A percentile compares a stretch with the other conserved stretches of the same genome.
Evolutionary conservation across 2,797 vertebrate species (phyloP).

Genomic region (Oreortyx pictus): DNA sequence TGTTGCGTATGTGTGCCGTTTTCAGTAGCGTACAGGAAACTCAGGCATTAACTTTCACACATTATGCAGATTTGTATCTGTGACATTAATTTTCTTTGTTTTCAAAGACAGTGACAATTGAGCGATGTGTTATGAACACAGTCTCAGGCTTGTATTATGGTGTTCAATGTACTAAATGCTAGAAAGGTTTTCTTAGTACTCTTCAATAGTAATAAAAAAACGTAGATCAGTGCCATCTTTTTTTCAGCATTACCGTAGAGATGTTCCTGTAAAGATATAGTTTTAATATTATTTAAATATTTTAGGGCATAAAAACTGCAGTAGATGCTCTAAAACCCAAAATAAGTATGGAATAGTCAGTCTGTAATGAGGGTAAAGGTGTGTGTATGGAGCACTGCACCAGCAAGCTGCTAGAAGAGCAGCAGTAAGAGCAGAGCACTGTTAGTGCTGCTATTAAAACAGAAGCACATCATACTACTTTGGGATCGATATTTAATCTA

Average conservation of each 20-base stretch:
- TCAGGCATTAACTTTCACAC: not conserved
- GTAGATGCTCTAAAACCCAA: not conserved
- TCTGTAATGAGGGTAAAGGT: not conserved
- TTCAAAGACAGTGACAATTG: not conserved
- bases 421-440: not conserved
- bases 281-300: not conserved
- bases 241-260: not conserved
- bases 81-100: slow-evolving; percentile 38
- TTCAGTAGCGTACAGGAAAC: not conserved
- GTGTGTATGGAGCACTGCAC: fast-evolving
- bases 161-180: not conserved
- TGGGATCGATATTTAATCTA: slow-evolving; percentile 49
- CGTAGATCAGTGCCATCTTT: not conserved
- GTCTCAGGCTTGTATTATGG: not conserved
- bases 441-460: slow-evolving; percentile 38
- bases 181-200: not conserved
- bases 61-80: not conserved
- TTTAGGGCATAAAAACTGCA: not conserved
- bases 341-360: not conserved
- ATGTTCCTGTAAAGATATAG: not conserved
- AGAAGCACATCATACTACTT: not conserved
- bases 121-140: not conserved
- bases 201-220: not conserved
- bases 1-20: not conserved
- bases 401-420: not conserved